Evolutionary conservation across 2,113 vertebrate species (phyloP), one percentile per base, ranked within the genome.

Genomic region (Apaloderma vittatum): DNA sequence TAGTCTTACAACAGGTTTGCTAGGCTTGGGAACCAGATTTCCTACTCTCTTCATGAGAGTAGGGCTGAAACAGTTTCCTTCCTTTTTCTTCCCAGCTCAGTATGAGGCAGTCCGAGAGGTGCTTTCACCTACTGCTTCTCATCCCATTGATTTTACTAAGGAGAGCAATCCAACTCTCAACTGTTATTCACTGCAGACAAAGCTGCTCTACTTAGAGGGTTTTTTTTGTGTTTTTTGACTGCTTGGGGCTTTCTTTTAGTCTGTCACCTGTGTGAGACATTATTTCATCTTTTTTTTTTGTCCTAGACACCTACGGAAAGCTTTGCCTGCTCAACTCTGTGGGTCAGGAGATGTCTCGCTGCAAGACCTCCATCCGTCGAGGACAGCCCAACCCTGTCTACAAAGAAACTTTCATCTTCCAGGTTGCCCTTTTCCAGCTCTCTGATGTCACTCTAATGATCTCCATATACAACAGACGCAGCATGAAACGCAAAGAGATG

Each of bases 341-440:
- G 68, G 99, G 99, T 26, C 99, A 99, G 90, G 99, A 99, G 98
- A 99, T 99, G 96, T 99, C 99, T 3, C 98, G 98, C 45, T 99
- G 99, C 96, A 99, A 99, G 98, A 99, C 99, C 1, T 99, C 99
- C 11, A 52, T 99, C 80, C 99, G 99, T 2, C 98, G 99, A 59
- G 98, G 99, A 3, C 99, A 99, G 84, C 99, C 99, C 78, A 99
- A 99, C 97, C 99, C 99, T 0, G 98, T 99, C 96, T 99, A 99
- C 98, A 99, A 99, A 98, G 99, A 99, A 97, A 99, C 99, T 4
- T 99, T 99, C 94, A 98, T 99, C 95, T 99, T 99, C 98, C 99
- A 99, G 96, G 99, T 99, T 70, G 99, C 99, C 45, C 98, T 99
- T 51, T 99, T 99, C 98, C 99, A 99, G 98, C 99, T 99, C 73